Percentiles rank a stretch among this genome's conserved stretches.
Evolutionary conservation across 2,888 invertebrate genomes (phyloP).

Genomic region (Rhimphoctona megacephalus): DNA sequence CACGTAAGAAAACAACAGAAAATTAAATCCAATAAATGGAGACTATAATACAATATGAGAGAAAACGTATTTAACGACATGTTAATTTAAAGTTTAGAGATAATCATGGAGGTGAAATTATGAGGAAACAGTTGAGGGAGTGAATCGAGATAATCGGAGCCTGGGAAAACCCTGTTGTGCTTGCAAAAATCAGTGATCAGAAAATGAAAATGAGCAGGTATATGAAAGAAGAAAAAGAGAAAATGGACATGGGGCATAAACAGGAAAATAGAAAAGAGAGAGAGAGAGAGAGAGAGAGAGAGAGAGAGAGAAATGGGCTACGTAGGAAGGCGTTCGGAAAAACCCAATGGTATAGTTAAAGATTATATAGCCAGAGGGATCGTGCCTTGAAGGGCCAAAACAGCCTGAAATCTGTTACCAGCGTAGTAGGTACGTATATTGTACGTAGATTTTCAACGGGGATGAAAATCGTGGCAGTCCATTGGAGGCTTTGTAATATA

Average conservation of each 20-base stretch:
- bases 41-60: background rate
- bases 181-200: conserved; percentile 64
- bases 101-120: background rate
- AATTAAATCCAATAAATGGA: background rate
- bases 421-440: conserved; percentile 17
- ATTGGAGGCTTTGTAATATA: conserved; percentile 21
- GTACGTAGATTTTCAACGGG: conserved; percentile 46
- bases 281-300: conserved; percentile 28
- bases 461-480: background rate
- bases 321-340: conserved; percentile 65
- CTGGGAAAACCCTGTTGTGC: conserved; percentile 56
- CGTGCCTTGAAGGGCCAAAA: conserved; percentile 43
- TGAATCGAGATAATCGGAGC: conserved; percentile 37
- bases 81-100: background rate
- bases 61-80: background rate
- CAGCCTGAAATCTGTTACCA: conserved; percentile 17
- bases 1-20: background rate
- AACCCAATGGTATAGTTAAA: conserved; percentile 55
- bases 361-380: conserved; percentile 52
- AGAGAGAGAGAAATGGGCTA: conserved; percentile 49
- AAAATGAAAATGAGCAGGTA: conserved; percentile 49
- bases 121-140: background rate
- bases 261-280: conserved; percentile 19
- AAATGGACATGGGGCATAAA: conserved; percentile 35
- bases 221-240: conserved; percentile 23